Conservation (phyloP, 2,113 vertebrate genomes). For the Capreolus pygargus region DNA sequence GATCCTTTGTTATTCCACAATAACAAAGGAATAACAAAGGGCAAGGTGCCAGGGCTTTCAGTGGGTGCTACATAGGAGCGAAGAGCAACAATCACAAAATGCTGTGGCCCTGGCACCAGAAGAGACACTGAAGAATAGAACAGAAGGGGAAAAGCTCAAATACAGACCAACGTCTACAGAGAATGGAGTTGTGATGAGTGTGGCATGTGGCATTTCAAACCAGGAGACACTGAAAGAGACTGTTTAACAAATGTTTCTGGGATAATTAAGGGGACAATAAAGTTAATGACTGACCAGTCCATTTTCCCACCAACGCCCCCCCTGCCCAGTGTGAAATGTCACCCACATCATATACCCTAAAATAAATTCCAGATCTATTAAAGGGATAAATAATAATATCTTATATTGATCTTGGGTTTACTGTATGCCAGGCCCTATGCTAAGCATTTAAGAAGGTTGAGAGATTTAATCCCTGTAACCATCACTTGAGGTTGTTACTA, state of each 20-base stretch:
- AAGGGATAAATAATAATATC: slow-evolving; percentile 24
- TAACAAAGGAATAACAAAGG: neutral
- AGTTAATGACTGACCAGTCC: slow-evolving; percentile 6
- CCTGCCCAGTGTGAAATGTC: slow-evolving; percentile 43
- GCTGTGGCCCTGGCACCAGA: neutral
- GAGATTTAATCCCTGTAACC: slow-evolving; percentile 18
- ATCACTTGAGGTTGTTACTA: neutral
- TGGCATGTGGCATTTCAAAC: neutral
- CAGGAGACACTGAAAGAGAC: neutral
- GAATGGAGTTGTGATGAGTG: neutral
- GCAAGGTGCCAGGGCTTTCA: neutral
- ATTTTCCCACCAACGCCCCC: slow-evolving; percentile 10
- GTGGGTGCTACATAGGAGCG: neutral
- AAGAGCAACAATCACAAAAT: neutral
- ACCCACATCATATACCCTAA: neutral
- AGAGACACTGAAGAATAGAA: neutral
- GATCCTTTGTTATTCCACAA: neutral
- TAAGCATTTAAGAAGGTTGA: slow-evolving; percentile 18
- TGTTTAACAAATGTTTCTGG: slow-evolving; percentile 34
- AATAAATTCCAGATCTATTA: slow-evolving; percentile 33
- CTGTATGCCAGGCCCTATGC: neutral
- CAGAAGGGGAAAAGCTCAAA: slow-evolving; percentile 20
- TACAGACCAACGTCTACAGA: neutral
- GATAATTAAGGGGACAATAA: slow-evolving; percentile 18
- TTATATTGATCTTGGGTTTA: slow-evolving; percentile 6